phyloP scores from a whole-genome alignment of 1,140 invertebrate species.

The Dinothrombium tinctorium region DNA sequence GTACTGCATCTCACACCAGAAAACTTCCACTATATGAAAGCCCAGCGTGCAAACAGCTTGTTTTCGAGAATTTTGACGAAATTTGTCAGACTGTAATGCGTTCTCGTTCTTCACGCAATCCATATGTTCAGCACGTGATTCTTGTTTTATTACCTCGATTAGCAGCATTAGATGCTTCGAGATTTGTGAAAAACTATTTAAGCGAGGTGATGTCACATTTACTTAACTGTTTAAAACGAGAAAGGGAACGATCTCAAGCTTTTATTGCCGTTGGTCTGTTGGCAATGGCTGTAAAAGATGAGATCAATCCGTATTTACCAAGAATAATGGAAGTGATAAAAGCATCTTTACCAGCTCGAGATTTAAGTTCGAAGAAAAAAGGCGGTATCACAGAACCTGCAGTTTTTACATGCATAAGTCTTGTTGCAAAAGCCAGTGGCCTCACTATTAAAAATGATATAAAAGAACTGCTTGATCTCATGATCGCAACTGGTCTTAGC shows the following conservation, averaged over 20 bases:
- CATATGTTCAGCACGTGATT: slow-evolving; percentile 63
- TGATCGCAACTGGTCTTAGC: slow-evolving; percentile 67
- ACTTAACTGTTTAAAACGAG: slow-evolving; percentile 42
- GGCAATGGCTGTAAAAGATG: slow-evolving; percentile 59
- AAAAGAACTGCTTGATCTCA: slow-evolving; percentile 48
- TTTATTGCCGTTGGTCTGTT: slow-evolving; percentile 75
- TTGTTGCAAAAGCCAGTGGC: slow-evolving; percentile 62
- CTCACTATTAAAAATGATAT: slow-evolving; percentile 48
- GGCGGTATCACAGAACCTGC: slow-evolving; percentile 46
- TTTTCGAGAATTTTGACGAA: slow-evolving; percentile 56
- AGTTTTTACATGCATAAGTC: slow-evolving; percentile 81
- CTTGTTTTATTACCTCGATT: slow-evolving; percentile 70
- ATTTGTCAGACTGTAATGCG: slow-evolving; percentile 38
- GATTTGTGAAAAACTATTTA: slow-evolving; percentile 45
- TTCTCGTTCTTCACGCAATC: slow-evolving; percentile 42
- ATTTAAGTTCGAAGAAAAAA: slow-evolving; percentile 17
- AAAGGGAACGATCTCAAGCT: slow-evolving; percentile 55
- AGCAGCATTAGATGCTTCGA: slow-evolving; percentile 69
- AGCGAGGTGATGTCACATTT: slow-evolving; percentile 49
- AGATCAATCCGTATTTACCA: slow-evolving; percentile 51
- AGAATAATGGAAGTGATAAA: slow-evolving; percentile 69
- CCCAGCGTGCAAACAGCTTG: slow-evolving; percentile 52
- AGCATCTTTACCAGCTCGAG: slow-evolving; percentile 42
- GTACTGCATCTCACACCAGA: slow-evolving; percentile 2
- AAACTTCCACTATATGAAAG: slow-evolving; percentile 39